Conservation (phyloP, 2,113 vertebrate species). For the Lagopus muta region DNA sequence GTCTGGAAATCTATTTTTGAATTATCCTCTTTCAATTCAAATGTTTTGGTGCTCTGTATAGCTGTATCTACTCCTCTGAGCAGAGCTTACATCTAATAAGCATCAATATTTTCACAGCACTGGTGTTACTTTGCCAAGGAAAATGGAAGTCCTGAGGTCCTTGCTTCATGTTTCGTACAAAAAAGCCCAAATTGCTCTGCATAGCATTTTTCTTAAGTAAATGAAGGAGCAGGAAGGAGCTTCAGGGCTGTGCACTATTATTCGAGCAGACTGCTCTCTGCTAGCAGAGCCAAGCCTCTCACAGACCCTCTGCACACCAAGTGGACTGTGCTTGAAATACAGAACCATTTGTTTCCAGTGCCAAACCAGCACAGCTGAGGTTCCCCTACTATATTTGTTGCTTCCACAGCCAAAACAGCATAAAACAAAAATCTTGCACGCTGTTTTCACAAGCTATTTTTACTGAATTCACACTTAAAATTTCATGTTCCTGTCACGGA, state of each 20-base stretch:
- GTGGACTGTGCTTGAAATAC: neutral
- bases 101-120: neutral
- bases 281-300: neutral
- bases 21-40: neutral
- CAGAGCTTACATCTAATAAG: neutral
- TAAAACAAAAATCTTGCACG: neutral
- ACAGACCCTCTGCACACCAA: neutral
- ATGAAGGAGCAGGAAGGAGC: neutral
- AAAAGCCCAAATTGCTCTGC: neutral
- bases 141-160: neutral
- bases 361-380: rapidly evolving
- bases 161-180: neutral
- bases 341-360: neutral
- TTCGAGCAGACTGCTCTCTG: rapidly evolving
- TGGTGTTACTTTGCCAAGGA: neutral
- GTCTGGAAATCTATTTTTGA: conserved; percentile 31
- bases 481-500: neutral
- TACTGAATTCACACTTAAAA: neutral
- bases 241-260: neutral
- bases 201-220: neutral
- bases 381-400: neutral
- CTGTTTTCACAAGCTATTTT: neutral
- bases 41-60: neutral
- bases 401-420: neutral
- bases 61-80: neutral